phyloP scores from a whole-genome alignment of 2,797 vertebrate genomes.

The Lacerta viridis region DNA sequence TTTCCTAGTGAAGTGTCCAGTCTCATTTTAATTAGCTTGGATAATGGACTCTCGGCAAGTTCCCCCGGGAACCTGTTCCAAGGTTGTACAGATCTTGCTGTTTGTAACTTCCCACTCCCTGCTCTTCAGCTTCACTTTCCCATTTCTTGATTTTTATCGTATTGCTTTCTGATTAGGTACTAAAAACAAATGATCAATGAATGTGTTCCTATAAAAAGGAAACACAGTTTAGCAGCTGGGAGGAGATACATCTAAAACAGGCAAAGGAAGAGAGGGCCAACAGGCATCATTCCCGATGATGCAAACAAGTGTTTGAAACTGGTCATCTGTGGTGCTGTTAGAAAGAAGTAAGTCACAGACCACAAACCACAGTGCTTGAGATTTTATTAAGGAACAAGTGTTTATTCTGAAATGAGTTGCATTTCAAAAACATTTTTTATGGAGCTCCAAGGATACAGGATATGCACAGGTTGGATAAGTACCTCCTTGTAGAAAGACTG shows the following conservation, averaged over 20 bases:
- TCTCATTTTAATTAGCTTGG: slow-evolving; percentile 42
- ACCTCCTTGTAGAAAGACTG: not conserved
- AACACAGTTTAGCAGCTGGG: not conserved
- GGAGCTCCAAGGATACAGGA: not conserved
- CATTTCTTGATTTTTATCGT: not conserved
- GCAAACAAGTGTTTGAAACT: not conserved
- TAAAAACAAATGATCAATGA: not conserved
- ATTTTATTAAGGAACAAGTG: not conserved
- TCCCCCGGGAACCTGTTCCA: slow-evolving; percentile 27
- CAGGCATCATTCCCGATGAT: not conserved
- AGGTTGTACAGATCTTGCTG: not conserved
- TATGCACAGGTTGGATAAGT: too few relatives aligned
- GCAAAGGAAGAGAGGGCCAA: not conserved
- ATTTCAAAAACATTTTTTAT: not conserved
- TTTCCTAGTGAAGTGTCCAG: slow-evolving; percentile 46
- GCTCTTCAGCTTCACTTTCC: not conserved
- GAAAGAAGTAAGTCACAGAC: not conserved
- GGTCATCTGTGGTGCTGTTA: not conserved
- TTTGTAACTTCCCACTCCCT: not conserved
- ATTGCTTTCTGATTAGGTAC: not conserved
- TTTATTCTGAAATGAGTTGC: not conserved
- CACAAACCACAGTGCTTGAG: not conserved
- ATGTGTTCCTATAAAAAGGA: not conserved
- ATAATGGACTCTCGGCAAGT: slow-evolving; percentile 30
- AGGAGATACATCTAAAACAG: not conserved